These are phyloP conservation scores for Phymastichus coffea DNA, from an alignment of 1,140 invertebrate genomes.

Conservation along the genomic window DNA sequence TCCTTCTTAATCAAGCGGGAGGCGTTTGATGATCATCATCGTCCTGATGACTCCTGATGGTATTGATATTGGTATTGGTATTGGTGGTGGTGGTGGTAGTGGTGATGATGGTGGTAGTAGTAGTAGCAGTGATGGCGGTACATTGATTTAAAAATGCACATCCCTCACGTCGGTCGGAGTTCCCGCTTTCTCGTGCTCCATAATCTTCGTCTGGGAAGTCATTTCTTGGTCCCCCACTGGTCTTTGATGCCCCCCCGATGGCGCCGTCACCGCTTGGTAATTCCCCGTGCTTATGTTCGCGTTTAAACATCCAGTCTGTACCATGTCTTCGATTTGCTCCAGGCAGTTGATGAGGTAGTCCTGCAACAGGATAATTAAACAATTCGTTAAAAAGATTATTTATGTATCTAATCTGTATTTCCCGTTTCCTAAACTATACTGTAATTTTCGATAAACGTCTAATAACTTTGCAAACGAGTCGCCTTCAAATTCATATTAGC, in stretches of 20 bases:
- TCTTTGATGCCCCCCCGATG: slow-evolving; percentile 34
- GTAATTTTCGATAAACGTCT: too few species aligned
- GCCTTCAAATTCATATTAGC: too few species aligned
- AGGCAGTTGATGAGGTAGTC: slow-evolving; percentile 73
- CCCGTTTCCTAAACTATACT: too few species aligned
- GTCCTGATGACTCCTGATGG: not conserved
- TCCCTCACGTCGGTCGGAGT: slow-evolving; percentile 80
- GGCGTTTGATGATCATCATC: slow-evolving; percentile 2
- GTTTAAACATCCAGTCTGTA: too few species aligned
- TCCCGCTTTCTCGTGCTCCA: slow-evolving; percentile 67
- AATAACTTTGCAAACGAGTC: too few species aligned
- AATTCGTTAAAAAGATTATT: too few species aligned
- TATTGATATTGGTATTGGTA: slow-evolving; percentile 12
- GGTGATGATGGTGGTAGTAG: not conserved
- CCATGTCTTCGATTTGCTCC: slow-evolving; percentile 73
- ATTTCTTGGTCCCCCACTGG: slow-evolving; percentile 50
- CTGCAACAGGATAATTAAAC: too few species aligned
- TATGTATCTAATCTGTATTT: too few species aligned
- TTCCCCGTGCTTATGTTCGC: too few species aligned
- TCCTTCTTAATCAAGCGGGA: slow-evolving; percentile 13
- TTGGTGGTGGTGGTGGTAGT: not conserved
- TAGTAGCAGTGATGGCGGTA: too few species aligned
- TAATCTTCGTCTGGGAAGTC: slow-evolving; percentile 59
- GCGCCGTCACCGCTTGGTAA: too few species aligned
- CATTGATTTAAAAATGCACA: slow-evolving; percentile 68